Evolutionary conservation across 2,113 vertebrate species (phyloP), one percentile per base, ranked within the genome.

Genomic region (Neolamprologus fasciatus): DNA sequence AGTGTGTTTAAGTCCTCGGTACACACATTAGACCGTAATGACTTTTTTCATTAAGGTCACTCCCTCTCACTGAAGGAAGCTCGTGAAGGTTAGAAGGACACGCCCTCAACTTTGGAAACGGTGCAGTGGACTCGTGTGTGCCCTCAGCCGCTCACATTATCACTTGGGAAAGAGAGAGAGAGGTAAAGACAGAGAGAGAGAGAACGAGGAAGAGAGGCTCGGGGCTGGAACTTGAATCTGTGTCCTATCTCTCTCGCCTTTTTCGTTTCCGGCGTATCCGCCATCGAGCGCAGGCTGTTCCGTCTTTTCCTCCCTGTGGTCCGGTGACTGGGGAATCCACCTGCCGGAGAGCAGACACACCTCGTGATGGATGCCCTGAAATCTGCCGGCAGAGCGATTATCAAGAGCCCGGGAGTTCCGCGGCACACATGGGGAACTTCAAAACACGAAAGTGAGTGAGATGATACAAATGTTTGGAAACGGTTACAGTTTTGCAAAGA

Each of bases 341-440:
- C 94, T 94, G 94, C 91, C 90, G 87, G 88, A 80, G 90, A 91
- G 82, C 88, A 73, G 83, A 89, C 93, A 83, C 89, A 85, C 90
- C 91, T 88, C 89, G 91, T 90, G 57, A 98, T 98, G 97, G 97
- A 98, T 84, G 97, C 97, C 23, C 89, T 98, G 86, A 97, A 97
- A 94, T 97, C 97, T 63, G 97, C 97, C 86, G 97, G 97, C 5
- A 97, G 97, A 87, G 97, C 97, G 2, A 97, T 98, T 14, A 96
- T 97, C 89, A 97, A 97, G 95, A 98, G 97, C 92, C 97, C 97
- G 14, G 97, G 97, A 87, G 97, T 97, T 37, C 96, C 96, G 88
- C 95, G 97, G 35, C 97, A 97, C 92, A 96, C 97, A 86, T 97
- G 97, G 96, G 97, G 97, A 90, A 96, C 97, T 88, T 96, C 97